A percentile compares a stretch with the other conserved stretches of the same genome.
These are phyloP conservation scores for Tetranychus piercei DNA, from an alignment of 2,888 invertebrate species.

Conservation along the genomic window DNA sequence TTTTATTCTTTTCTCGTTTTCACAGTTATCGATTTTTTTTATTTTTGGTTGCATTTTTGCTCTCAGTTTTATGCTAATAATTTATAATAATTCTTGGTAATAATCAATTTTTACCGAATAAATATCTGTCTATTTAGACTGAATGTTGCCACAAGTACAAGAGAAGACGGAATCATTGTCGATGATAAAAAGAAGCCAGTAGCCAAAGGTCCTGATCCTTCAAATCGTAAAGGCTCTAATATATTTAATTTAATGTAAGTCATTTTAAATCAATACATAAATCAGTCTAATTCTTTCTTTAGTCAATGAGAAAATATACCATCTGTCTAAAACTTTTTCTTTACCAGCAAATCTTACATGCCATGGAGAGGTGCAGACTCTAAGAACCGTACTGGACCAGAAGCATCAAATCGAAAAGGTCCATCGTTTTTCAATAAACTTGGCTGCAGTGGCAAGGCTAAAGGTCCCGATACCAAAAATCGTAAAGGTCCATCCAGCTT, in stretches of 20 bases:
- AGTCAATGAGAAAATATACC: not conserved
- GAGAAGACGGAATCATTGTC: conserved; percentile 32
- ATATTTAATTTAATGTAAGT: conserved; percentile 17
- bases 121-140: not conserved
- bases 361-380: conserved; percentile 25
- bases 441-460: conserved; percentile 29
- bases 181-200: conserved; percentile 13
- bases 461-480: conserved; percentile 50
- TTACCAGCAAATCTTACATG: conserved; percentile 25
- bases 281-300: not conserved
- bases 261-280: too few relatives aligned
- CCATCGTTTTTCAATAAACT: conserved; percentile 20
- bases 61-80: not conserved
- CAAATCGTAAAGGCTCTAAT: conserved; percentile 50
- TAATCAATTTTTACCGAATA: not conserved
- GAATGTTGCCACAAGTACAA: conserved; percentile 32
- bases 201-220: conserved; percentile 48
- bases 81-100: not conserved
- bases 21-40: not conserved
- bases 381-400: conserved; percentile 21
- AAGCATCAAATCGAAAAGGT: conserved; percentile 26
- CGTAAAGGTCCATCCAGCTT: conserved; percentile 45
- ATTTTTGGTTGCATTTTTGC: not conserved
- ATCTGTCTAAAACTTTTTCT: conserved; percentile 4
- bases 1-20: not conserved